These are phyloP conservation scores for Caenorhabditis japonica DNA, from an alignment of 2,888 invertebrate genomes.

Conservation along the genomic window DNA sequence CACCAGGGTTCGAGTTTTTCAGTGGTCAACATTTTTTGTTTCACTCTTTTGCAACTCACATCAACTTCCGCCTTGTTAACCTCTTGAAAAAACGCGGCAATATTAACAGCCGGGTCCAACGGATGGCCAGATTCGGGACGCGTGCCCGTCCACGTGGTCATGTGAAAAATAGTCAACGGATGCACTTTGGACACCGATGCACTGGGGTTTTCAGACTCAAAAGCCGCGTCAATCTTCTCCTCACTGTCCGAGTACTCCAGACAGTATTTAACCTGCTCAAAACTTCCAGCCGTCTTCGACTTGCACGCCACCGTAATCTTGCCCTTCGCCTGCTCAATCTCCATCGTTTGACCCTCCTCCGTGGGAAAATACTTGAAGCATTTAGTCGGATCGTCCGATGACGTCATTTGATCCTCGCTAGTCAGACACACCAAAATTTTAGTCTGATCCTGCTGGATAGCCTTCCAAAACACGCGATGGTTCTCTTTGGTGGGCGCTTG, in stretches of 20 bases:
- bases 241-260: not conserved
- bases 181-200: not conserved
- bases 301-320: slow-evolving; percentile 9
- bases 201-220: not conserved
- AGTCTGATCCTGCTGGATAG: slow-evolving; percentile 22
- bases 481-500: slow-evolving; percentile 42
- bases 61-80: not conserved
- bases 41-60: no score
- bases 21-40: no score
- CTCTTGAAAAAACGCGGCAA: not conserved
- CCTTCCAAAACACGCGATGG: slow-evolving; percentile 17
- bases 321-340: slow-evolving; percentile 6
- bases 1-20: no score
- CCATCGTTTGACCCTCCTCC: slow-evolving; percentile 13
- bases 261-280: not conserved
- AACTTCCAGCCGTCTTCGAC: not conserved
- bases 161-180: not conserved
- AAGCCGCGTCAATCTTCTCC: not conserved
- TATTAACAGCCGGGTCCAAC: not conserved
- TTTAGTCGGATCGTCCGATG: slow-evolving; percentile 12
- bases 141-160: not conserved
- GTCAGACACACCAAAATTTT: slow-evolving; percentile 20
- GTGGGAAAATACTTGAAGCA: slow-evolving; percentile 43
- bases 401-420: slow-evolving; percentile 10
- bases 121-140: not conserved